phyloP scores from a whole-genome alignment of 2,113 vertebrate genomes.

The Rhagologus leucostigma region DNA sequence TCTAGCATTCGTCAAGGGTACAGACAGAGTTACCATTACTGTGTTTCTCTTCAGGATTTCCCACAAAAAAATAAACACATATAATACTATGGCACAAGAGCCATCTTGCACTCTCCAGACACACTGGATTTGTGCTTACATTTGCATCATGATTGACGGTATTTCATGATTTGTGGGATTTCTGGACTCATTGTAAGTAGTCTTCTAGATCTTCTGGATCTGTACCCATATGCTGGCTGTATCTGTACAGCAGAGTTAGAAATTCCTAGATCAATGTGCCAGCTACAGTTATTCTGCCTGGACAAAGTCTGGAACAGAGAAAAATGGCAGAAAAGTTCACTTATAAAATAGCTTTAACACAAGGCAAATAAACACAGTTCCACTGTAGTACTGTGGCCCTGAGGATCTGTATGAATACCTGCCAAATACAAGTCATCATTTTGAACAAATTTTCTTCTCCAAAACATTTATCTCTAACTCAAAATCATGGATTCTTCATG shows the following conservation, averaged over 20 bases:
- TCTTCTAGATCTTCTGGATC: background rate
- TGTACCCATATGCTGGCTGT: fast-evolving
- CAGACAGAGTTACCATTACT: too few relatives aligned
- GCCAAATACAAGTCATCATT: background rate
- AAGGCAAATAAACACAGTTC: background rate
- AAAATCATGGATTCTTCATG: background rate
- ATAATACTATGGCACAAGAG: background rate
- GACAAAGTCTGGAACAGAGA: background rate
- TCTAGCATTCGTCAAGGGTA: background rate
- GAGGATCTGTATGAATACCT: background rate
- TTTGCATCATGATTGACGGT: background rate
- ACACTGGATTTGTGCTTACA: background rate
- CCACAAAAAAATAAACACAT: background rate
- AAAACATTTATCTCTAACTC: background rate
- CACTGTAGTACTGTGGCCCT: background rate
- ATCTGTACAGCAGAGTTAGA: background rate
- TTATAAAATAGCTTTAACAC: background rate
- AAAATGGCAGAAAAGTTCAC: background rate
- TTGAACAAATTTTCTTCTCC: background rate
- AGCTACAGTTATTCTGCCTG: background rate
- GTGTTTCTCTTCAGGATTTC: background rate
- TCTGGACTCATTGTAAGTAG: background rate
- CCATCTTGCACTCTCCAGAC: background rate
- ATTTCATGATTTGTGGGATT: background rate
- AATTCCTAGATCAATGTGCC: background rate